Percentiles rank a stretch among this genome's conserved stretches.
Conservation (phyloP, 2,888 invertebrate species). For the Mermis nigrescens region DNA sequence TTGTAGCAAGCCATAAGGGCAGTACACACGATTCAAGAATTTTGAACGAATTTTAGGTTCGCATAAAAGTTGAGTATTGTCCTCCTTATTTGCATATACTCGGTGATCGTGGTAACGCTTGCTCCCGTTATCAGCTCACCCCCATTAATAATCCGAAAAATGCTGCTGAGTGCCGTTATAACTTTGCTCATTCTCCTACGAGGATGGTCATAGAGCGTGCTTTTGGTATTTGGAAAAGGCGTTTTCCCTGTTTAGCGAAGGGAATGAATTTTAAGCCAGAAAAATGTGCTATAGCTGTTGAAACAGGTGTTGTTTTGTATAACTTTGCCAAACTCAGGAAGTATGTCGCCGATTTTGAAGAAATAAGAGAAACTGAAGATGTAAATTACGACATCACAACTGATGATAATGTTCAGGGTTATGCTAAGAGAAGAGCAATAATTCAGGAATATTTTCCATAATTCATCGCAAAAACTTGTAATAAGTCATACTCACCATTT, state of each 20-base stretch:
- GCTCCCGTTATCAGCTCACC: no score
- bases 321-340: background rate
- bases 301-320: background rate
- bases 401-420: no score
- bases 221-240: slow-evolving; percentile 1
- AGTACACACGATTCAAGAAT: background rate
- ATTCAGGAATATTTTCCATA: no score
- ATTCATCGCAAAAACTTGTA: no score
- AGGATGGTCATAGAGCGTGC: background rate
- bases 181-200: background rate
- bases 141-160: background rate
- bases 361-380: background rate
- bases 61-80: background rate
- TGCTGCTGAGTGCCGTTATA: background rate
- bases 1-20: background rate
- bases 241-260: background rate
- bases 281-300: background rate
- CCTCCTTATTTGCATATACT: background rate
- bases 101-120: background rate
- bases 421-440: no score
- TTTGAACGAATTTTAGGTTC: background rate
- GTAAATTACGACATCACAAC: no score
- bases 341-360: background rate
- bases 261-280: background rate
- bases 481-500: no score